Base-by-base conservation (phyloP, 2,113 vertebrate genomes). In the Tursiops truncatus region DNA sequence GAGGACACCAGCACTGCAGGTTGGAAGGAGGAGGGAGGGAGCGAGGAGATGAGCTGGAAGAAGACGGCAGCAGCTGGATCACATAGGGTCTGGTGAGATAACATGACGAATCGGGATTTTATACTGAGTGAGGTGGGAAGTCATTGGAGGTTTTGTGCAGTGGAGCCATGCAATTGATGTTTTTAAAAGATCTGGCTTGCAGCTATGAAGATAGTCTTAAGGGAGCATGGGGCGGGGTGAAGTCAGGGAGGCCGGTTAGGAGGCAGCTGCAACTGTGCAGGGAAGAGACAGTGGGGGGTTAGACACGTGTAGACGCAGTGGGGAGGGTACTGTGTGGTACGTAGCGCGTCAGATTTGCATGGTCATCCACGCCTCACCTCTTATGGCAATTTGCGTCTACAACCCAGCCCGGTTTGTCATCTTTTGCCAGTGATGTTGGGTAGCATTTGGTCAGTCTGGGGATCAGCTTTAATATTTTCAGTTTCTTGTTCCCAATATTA, bases 171-270 rank as follows among this genome's bases (percentile, higher is more conserved):
- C 17, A 25, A 20, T 38, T 41, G 58, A 20, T 70, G 53, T 58
- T 84, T 91, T 56, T 73, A 33, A 89, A 92, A 63, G 26, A 68
- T 67, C 88, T 95, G 65, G 17, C 74, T 50, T 60, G 33, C 63
- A 33, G 8, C 86, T 79, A 0, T 83, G 18, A 38, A 82, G 77
- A 26, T 3, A 82, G 21, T 14, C 21, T 6, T 84, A 25, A 74
- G 38, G 21, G 36, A 28, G 4, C 2, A 2, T 18, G 41, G n/a
- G 25, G 14, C 23, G 10, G 31, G 36, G 6, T 71, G n/a, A 44
- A 36, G 56, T 44, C 53, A 71, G 20, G 56, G 38, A 74, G 26
- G 15, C 20, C 10, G n/a, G 36, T 17, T n/a, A 79, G 56, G n/a
- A 84, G 56, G 56, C n/a, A 18, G 17, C 2, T 21, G 15, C 2